Percentiles rank a stretch among this genome's conserved stretches.
Evolutionary conservation across 2,797 vertebrate species (phyloP).

Genomic region (Pampus argenteus): DNA sequence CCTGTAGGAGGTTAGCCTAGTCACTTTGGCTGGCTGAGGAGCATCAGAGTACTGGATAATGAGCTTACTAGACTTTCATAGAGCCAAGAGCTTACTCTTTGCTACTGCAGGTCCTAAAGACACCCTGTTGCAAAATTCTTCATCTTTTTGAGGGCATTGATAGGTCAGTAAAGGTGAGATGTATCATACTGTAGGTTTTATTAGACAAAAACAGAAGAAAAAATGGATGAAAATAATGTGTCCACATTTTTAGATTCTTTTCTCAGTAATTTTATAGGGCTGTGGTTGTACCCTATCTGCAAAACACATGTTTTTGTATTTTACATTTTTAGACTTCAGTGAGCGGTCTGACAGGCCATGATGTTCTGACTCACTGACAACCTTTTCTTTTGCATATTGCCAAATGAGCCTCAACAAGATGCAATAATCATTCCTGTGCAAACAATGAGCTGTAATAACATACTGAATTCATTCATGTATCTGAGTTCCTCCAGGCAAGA

Average conservation of each 20-base stretch:
- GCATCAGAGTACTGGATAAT: slow-evolving; percentile 81
- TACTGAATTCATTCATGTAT: slow-evolving; percentile 8
- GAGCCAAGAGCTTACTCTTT: slow-evolving; percentile 76
- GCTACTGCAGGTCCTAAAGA: slow-evolving; percentile 56
- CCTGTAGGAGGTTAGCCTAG: slow-evolving; percentile 75
- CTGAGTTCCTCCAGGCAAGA: background rate
- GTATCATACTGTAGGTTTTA: background rate
- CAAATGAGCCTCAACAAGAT: background rate
- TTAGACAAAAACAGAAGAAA: background rate
- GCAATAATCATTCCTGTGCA: background rate
- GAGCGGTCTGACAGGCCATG: background rate
- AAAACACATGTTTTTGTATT: background rate
- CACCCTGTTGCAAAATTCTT: slow-evolving; percentile 21
- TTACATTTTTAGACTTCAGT: background rate
- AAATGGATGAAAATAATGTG: background rate
- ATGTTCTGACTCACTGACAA: background rate
- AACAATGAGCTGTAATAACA: background rate
- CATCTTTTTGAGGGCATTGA: slow-evolving; percentile 23
- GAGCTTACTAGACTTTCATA: slow-evolving; percentile 81
- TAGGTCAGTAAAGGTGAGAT: slow-evolving; percentile 2
- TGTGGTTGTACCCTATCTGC: background rate
- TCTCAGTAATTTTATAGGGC: background rate
- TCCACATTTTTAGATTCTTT: background rate
- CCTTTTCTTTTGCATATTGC: background rate
- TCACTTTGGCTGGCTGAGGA: slow-evolving; percentile 75